Evolutionary conservation across 2,888 invertebrate genomes (phyloP).

Genomic region (Dyspetes luteomarginatus): DNA sequence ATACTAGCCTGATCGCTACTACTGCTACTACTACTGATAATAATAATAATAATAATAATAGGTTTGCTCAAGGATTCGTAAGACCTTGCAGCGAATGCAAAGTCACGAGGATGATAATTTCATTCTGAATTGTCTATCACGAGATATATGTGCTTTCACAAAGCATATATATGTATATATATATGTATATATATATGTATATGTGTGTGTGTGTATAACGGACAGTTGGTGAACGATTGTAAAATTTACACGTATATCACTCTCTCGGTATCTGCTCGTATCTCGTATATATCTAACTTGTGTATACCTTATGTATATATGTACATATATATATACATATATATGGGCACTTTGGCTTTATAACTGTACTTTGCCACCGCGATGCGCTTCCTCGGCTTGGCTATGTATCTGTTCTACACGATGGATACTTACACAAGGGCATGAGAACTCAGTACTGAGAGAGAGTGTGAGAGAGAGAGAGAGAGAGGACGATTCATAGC

Average conservation of each 20-base stretch:
- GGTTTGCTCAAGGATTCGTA: slow-evolving; percentile 23
- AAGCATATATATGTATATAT: neutral
- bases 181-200: neutral
- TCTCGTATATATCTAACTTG: neutral
- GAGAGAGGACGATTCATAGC: slow-evolving; percentile 11
- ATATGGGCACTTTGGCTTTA: slow-evolving; percentile 34
- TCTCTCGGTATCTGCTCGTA: slow-evolving; percentile 14
- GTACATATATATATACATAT: neutral
- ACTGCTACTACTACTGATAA: too few relatives aligned
- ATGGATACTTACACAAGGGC: slow-evolving; percentile 46
- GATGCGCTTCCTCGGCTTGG: slow-evolving; percentile 18
- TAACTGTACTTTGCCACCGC: slow-evolving; percentile 3
- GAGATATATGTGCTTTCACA: neutral
- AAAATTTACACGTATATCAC: slow-evolving; percentile 15
- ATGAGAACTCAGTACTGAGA: neutral
- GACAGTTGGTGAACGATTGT: slow-evolving; percentile 13
- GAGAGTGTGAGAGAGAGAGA: neutral
- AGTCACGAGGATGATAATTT: slow-evolving; percentile 73
- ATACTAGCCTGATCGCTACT: too few relatives aligned
- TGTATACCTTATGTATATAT: neutral
- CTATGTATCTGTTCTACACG: slow-evolving; percentile 51
- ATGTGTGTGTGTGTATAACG: neutral
- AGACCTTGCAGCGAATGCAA: slow-evolving; percentile 73
- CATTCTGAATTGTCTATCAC: slow-evolving; percentile 65
- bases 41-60: slow-evolving; percentile 30